Percentiles rank a stretch among this genome's conserved stretches.
These are phyloP conservation scores for Smittia sp. DNA, from an alignment of 2,888 invertebrate species.

Conservation along the genomic window DNA sequence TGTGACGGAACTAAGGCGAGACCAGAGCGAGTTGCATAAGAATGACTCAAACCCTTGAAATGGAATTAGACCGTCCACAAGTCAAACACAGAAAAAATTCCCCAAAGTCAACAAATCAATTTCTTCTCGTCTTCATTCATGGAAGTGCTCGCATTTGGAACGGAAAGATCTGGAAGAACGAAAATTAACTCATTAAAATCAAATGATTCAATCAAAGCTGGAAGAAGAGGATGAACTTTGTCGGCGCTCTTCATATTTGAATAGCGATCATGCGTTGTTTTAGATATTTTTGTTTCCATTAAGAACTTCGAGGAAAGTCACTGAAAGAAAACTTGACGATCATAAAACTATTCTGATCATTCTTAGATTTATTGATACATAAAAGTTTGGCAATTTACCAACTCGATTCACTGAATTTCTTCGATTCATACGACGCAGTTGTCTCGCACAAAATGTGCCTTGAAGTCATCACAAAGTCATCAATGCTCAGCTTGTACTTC, in stretches of 20 bases:
- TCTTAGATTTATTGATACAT: too few relatives aligned
- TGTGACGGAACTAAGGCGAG: too few relatives aligned
- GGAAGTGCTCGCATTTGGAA: background rate
- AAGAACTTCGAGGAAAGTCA: too few relatives aligned
- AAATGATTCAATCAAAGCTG: constrained; percentile 14
- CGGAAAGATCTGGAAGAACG: constrained; percentile 1
- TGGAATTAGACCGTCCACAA: background rate
- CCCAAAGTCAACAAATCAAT: constrained; percentile 16
- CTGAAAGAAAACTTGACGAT: too few relatives aligned
- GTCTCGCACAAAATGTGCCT: too few relatives aligned
- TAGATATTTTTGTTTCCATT: background rate
- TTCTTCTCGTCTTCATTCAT: constrained; percentile 13
- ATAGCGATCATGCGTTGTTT: background rate
- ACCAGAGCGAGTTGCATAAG: too few relatives aligned
- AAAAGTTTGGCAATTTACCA: too few relatives aligned
- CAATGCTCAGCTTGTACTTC: background rate
- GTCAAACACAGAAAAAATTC: background rate
- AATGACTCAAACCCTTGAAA: too few relatives aligned
- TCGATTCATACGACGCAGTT: too few relatives aligned
- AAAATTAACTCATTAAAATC: constrained; percentile 15
- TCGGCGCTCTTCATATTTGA: background rate
- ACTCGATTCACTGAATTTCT: background rate
- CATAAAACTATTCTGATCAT: too few relatives aligned
- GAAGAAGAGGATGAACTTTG: background rate
- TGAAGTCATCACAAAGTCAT: background rate